Conservation (phyloP, 1,140 invertebrate genomes). For the Lamellibrachia luymesi region DNA sequence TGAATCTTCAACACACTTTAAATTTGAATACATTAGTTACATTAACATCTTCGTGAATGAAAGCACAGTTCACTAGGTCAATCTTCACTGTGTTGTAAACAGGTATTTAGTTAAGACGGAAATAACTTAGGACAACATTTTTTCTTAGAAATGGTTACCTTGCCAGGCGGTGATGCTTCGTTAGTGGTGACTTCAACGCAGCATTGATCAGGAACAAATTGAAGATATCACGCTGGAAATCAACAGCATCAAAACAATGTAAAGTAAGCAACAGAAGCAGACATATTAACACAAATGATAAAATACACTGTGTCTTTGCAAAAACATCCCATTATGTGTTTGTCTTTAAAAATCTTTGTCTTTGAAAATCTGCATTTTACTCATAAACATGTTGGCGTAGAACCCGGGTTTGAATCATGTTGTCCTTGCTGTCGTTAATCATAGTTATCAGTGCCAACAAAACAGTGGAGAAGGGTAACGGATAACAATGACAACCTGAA, state of each 20-base stretch:
- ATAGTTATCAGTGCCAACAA: too few species aligned
- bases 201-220: conserved; percentile 55
- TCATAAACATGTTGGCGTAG: background rate
- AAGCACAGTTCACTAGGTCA: too few species aligned
- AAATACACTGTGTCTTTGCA: too few species aligned
- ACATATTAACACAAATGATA: too few species aligned
- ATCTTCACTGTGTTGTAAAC: background rate
- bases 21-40: too few species aligned
- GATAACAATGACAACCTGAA: too few species aligned
- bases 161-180: conserved; percentile 35
- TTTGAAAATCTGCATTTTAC: background rate
- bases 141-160: conserved; percentile 28
- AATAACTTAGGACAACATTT: background rate
- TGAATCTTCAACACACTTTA: too few species aligned
- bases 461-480: too few species aligned
- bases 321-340: background rate
- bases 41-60: too few species aligned
- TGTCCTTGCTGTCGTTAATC: too few species aligned
- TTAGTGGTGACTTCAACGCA: conserved; percentile 50
- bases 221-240: conserved; percentile 56
- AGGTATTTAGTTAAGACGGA: background rate
- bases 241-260: conserved; percentile 14
- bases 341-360: too few species aligned
- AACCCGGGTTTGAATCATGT: too few species aligned
- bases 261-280: background rate